Base-by-base conservation (phyloP, 2,113 vertebrate genomes). In the Procapra przewalskii region DNA sequence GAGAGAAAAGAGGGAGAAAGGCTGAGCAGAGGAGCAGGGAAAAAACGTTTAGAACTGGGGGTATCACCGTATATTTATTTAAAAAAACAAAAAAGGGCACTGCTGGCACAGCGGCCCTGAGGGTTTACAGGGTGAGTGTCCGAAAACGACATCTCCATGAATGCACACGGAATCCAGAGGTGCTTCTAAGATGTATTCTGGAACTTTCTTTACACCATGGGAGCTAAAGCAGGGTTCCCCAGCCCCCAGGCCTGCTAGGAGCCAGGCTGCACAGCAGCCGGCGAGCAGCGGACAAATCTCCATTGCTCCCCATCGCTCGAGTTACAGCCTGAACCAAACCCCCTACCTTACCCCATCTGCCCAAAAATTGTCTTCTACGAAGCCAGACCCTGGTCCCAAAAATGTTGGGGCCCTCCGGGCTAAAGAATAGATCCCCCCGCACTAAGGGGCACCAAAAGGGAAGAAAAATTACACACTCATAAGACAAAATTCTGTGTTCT, bases 121-220 rank as follows among this genome's bases (percentile, higher is more conserved):
- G 21, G 52, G 17, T 43, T 88, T 45, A 23, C 52, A 36, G 3
- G 3, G 25, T 29, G 23, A 16, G 12, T 8, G 21, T 84, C 87
- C 43, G 48, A 43, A 92, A 36, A 81, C 5, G 36, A 5, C 36
- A 29, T 27, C 33, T 13, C 9, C 1, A 2, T 75, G 57, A 60
- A 17, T 15, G 21, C 91, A 88, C 21, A 36, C 15, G 0, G 57
- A 85, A 50, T 29, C 52, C 64, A 54, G 82, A 75, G 52, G 60
- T 21, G 45, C 67, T 86, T 89, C 88, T 16, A 59, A 86, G 59
- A 62, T 5, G 27, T 21, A n/a, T 84, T 85, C 87, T 29, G 83
- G 91, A 94, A 71, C 33, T 88, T 91, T 57, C 90, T 96, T 88
- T 82, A 45, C 40, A 57, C 77, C 75, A 36, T 13, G 6, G 33